A percentile compares a stretch with the other conserved stretches of the same genome.
Evolutionary conservation across 2,797 vertebrate genomes (phyloP).

Genomic region (Lithobates sylvaticus): DNA sequence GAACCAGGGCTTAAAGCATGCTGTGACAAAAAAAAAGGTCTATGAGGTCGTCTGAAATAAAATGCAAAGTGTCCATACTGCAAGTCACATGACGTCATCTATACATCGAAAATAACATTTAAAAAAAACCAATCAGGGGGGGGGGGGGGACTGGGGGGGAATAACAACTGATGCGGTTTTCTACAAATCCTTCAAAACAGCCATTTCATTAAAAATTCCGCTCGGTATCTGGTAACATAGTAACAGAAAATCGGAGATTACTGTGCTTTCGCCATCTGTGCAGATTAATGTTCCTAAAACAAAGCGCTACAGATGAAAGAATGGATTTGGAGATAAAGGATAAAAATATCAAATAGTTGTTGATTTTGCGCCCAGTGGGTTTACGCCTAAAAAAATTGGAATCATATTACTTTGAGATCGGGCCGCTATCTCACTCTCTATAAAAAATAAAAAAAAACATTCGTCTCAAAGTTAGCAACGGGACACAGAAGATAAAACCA

Average conservation of each 20-base stretch:
- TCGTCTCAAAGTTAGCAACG: not conserved
- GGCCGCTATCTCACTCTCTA: not conserved
- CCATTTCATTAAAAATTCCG: conserved; percentile 83
- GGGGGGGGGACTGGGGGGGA: too few species aligned
- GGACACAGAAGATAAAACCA: not conserved
- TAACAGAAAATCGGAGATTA: conserved; percentile 74
- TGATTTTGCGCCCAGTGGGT: conserved; percentile 16
- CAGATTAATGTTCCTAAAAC: conserved; percentile 81
- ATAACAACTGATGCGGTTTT: conserved; percentile 9
- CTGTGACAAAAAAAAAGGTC: too few species aligned
- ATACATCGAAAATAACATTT: not conserved
- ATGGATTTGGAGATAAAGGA: conserved; percentile 72
- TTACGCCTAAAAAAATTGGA: not conserved
- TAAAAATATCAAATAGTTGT: conserved; percentile 66
- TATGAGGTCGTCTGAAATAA: too few species aligned
- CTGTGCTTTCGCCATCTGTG: conserved; percentile 80
- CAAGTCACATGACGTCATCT: not conserved
- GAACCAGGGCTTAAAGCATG: too few species aligned
- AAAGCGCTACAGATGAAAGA: conserved; percentile 74
- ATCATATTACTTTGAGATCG: not conserved
- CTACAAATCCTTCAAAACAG: conserved; percentile 76
- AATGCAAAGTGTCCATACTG: too few species aligned
- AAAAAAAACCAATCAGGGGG: not conserved
- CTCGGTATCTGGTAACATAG: conserved; percentile 77
- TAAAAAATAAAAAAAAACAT: not conserved